These are phyloP conservation scores for Polyommatus iphigenia DNA, from an alignment of 2,888 invertebrate genomes.

Conservation along the genomic window DNA sequence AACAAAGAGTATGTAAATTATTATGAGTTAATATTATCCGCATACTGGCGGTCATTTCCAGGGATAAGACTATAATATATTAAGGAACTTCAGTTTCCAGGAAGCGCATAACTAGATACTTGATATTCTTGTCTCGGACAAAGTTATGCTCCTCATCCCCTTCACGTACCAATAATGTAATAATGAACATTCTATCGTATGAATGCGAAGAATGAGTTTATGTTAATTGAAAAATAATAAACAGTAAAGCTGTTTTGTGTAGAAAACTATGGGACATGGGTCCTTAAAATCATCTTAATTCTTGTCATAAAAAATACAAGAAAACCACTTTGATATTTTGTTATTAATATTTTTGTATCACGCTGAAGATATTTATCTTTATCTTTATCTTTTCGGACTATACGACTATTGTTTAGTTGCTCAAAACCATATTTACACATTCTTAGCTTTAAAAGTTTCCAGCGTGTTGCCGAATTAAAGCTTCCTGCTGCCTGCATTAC, in stretches of 20 bases:
- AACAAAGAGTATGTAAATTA: neutral
- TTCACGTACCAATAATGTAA: conserved; percentile 7
- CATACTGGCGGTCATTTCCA: neutral
- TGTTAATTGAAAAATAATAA: too few relatives aligned
- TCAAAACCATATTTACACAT: neutral
- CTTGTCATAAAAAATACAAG: too few relatives aligned
- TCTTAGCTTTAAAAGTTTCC: neutral
- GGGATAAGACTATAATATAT: neutral
- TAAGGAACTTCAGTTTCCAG: neutral
- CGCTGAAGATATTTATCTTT: too few relatives aligned
- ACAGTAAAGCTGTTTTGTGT: too few relatives aligned
- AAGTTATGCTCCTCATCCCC: neutral
- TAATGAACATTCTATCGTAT: neutral
- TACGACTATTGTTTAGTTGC: too few relatives aligned
- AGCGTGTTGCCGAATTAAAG: neutral
- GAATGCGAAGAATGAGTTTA: too few relatives aligned
- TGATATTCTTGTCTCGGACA: conserved; percentile 8
- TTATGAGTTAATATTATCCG: neutral
- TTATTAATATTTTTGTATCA: too few relatives aligned
- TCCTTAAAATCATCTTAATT: too few relatives aligned
- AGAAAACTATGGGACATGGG: too few relatives aligned
- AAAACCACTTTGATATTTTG: too few relatives aligned
- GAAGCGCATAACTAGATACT: neutral
- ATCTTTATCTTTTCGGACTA: too few relatives aligned
- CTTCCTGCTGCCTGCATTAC: conserved; percentile 2